Conservation (phyloP, 2,888 invertebrate species). For the Antheraea yamamai region DNA sequence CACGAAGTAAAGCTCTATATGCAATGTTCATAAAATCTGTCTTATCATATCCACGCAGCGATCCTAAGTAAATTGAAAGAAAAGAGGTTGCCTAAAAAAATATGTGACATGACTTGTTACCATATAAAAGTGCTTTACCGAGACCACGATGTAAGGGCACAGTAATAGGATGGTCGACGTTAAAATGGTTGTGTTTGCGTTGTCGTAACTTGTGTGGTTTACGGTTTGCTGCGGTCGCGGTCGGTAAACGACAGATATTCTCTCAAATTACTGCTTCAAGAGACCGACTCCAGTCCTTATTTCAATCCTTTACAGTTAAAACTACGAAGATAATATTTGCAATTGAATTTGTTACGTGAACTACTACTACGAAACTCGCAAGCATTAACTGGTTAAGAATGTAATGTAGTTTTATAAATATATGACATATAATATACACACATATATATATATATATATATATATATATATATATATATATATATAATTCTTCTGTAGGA, state of each 20-base stretch:
- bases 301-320: background rate
- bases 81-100: constrained; percentile 9
- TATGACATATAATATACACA: no score
- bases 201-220: constrained; percentile 21
- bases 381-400: no score
- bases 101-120: background rate
- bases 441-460: no score
- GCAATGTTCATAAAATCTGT: background rate
- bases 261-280: constrained; percentile 8
- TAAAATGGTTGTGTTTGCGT: constrained; percentile 7
- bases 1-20: no score
- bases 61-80: constrained; percentile 1
- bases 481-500: no score
- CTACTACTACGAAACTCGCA: no score
- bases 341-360: background rate
- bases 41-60: constrained; percentile 13
- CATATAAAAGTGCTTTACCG: constrained; percentile 11
- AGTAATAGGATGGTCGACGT: constrained; percentile 3
- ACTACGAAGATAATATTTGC: background rate
- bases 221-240: constrained; percentile 21
- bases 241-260: constrained; percentile 2
- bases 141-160: constrained; percentile 2
- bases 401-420: no score
- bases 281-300: background rate
- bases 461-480: no score